A percentile compares a stretch with the other conserved stretches of the same genome.
Evolutionary conservation across 2,888 invertebrate genomes (phyloP).

Genomic region (Neelides folsomi): DNA sequence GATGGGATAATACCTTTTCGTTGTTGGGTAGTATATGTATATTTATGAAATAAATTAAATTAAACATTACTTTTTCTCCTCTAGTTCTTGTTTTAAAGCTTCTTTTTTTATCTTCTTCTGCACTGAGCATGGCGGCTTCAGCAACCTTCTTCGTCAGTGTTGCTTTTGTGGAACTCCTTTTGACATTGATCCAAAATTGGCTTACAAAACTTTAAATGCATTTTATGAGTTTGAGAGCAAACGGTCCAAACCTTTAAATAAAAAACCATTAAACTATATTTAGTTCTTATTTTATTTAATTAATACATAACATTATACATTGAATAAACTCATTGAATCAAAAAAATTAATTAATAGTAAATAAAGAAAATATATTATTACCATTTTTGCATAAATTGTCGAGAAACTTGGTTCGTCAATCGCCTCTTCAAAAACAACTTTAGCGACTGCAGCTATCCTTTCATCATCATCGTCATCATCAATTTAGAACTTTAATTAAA

Average conservation of each 20-base stretch:
- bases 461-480: constrained; percentile 29
- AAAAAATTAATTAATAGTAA: no score
- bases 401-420: constrained; percentile 91
- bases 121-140: constrained; percentile 46
- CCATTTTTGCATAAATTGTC: constrained; percentile 74
- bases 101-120: constrained; percentile 41
- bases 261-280: no score
- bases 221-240: constrained; percentile 20
- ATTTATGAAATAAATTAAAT: background rate
- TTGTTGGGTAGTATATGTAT: no score
- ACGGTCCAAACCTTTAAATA: constrained; percentile 27
- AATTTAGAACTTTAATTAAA: no score
- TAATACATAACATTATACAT: no score
- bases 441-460: constrained; percentile 61
- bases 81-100: constrained; percentile 34
- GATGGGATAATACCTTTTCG: no score
- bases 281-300: no score
- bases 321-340: no score
- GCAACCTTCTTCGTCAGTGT: constrained; percentile 51
- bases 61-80: constrained; percentile 16
- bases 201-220: constrained; percentile 53
- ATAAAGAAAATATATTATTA: no score
- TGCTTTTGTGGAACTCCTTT: constrained; percentile 72
- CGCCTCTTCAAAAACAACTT: constrained; percentile 86
- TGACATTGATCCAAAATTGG: constrained; percentile 74